Conservation (phyloP, 2,797 vertebrate genomes). For the Cryptoprocta ferox region DNA sequence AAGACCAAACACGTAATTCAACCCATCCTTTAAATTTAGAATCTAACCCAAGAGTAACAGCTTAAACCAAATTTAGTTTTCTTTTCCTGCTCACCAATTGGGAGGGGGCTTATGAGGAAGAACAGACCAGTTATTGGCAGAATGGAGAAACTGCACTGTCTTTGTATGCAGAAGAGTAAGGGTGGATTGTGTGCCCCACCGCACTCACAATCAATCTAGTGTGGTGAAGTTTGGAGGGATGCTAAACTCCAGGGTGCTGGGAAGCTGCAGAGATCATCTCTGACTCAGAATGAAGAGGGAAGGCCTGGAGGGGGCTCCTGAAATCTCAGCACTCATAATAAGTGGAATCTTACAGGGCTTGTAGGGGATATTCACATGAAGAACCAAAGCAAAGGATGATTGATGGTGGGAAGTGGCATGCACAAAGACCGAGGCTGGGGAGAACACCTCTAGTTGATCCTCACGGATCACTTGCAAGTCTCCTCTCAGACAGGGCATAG, state of each 20-base stretch:
- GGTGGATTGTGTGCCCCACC: not conserved
- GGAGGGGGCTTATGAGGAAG: not conserved
- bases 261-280: not conserved
- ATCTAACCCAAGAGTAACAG: not conserved
- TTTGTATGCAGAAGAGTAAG: not conserved
- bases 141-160: not conserved
- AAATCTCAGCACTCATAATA: not conserved
- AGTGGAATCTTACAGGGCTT: not conserved
- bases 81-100: not conserved
- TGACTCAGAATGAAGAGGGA: not conserved
- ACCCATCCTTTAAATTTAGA: not conserved
- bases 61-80: slow-evolving; percentile 51
- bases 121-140: not conserved
- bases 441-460: not conserved
- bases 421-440: not conserved
- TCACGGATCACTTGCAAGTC: not conserved
- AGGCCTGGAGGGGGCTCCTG: fast-evolving
- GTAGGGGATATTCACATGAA: not conserved
- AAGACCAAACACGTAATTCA: not conserved
- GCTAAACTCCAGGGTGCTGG: not conserved
- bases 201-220: not conserved
- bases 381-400: not conserved
- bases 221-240: not conserved
- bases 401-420: not conserved
- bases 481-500: not conserved